Evolutionary conservation across 2,888 invertebrate genomes (phyloP).

Genomic region (Xestia xanthographa): DNA sequence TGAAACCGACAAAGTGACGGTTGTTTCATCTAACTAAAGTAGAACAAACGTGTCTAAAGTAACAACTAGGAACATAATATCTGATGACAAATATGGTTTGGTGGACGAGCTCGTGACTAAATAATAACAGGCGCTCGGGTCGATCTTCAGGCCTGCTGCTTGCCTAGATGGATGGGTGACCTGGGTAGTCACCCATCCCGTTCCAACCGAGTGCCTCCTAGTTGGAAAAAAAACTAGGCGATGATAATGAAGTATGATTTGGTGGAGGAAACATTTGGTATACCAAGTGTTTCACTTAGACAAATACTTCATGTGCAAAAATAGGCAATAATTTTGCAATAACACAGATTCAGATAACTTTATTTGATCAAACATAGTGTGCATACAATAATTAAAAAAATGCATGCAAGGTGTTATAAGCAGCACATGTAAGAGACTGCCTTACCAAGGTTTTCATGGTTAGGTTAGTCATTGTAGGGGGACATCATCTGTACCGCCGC

Average conservation of each 20-base stretch:
- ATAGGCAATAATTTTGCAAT: background rate
- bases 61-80: background rate
- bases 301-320: background rate
- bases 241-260: too few species aligned
- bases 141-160: too few species aligned
- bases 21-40: conserved; percentile 1
- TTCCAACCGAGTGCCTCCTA: too few species aligned
- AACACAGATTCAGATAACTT: too few species aligned
- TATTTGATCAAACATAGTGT: too few species aligned
- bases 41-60: background rate
- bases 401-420: too few species aligned
- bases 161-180: too few species aligned
- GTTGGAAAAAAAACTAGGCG: too few species aligned
- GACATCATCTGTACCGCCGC: background rate
- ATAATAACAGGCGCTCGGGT: too few species aligned
- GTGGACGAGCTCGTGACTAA: background rate
- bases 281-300: background rate
- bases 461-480: too few species aligned
- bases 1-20: conserved; percentile 15
- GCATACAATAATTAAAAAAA: too few species aligned
- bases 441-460: background rate
- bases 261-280: background rate
- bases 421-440: background rate
- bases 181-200: too few species aligned
- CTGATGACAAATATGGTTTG: background rate